These are phyloP conservation scores for Nothocercus julius DNA, from an alignment of 2,113 vertebrate species.

Conservation along the genomic window DNA sequence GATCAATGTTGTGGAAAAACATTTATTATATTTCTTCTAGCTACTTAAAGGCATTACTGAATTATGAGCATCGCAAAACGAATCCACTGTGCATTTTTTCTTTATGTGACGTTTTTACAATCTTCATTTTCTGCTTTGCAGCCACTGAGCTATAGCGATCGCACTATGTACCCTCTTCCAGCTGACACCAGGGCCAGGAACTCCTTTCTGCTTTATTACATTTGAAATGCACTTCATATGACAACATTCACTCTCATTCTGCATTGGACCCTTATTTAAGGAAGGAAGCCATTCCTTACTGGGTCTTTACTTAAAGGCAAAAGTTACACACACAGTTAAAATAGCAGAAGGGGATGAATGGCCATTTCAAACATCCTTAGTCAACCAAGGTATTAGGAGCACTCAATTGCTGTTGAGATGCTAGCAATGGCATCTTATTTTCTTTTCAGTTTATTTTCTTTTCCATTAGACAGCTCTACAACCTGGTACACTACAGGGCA, in stretches of 20 bases:
- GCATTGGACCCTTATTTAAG: constrained; percentile 52
- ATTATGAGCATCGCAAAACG: constrained; percentile 90
- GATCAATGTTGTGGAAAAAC: constrained; percentile 95
- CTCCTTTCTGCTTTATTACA: constrained; percentile 82
- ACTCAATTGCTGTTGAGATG: constrained; percentile 26
- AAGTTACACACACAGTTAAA: constrained; percentile 66
- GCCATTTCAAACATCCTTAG: constrained; percentile 30
- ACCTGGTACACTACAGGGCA: background rate
- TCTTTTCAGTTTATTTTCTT: constrained; percentile 21
- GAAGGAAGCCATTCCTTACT: constrained; percentile 58
- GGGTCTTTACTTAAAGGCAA: constrained; percentile 45
- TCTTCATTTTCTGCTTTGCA: constrained; percentile 99
- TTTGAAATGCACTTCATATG: constrained; percentile 77
- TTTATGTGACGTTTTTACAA: constrained; percentile 98
- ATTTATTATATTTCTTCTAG: constrained; percentile 98
- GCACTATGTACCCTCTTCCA: constrained; percentile 85
- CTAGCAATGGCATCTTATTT: background rate
- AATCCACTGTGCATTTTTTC: constrained; percentile 95
- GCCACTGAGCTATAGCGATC: constrained; percentile 89
- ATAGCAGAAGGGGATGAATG: constrained; percentile 5
- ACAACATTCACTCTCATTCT: constrained; percentile 76
- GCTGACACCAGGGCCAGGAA: constrained; percentile 82
- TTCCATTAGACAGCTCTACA: constrained; percentile 58
- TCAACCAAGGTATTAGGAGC: constrained; percentile 43
- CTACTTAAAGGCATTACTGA: constrained; percentile 97